Conservation (phyloP, 2,888 invertebrate species). For the Coenonympha arcania region DNA sequence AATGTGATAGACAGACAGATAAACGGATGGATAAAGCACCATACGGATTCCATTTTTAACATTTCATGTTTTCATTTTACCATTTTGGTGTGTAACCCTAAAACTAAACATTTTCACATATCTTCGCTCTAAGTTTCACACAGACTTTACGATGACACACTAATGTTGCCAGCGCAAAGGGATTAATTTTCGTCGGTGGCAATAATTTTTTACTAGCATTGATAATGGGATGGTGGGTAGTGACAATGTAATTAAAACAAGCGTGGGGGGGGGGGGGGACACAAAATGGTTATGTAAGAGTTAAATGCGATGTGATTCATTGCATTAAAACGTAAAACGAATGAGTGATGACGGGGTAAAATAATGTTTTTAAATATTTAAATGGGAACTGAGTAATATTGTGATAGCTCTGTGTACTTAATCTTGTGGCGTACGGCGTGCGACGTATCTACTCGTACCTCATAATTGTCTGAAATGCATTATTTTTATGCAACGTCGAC, state of each 20-base stretch:
- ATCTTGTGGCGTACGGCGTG: not conserved
- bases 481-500: no score
- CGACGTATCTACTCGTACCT: no score
- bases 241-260: constrained; percentile 38
- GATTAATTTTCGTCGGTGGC: constrained; percentile 35
- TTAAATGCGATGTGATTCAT: constrained; percentile 17
- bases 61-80: no score
- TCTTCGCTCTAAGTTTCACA: not conserved
- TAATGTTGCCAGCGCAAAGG: constrained; percentile 48
- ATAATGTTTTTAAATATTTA: constrained; percentile 2
- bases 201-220: constrained; percentile 36
- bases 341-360: not conserved
- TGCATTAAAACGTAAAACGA: not conserved
- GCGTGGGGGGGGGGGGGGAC: constrained; percentile 10
- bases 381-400: not conserved
- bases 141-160: constrained; percentile 18
- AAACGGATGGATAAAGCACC: no score
- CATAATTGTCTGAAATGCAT: no score
- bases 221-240: constrained; percentile 35
- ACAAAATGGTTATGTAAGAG: constrained; percentile 20
- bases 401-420: not conserved
- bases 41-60: no score
- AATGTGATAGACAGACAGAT: no score
- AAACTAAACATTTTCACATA: no score
- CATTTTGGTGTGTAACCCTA: no score